Evolutionary conservation across 2,797 vertebrate species (phyloP).

Genomic region (Chloroceryle amazona): DNA sequence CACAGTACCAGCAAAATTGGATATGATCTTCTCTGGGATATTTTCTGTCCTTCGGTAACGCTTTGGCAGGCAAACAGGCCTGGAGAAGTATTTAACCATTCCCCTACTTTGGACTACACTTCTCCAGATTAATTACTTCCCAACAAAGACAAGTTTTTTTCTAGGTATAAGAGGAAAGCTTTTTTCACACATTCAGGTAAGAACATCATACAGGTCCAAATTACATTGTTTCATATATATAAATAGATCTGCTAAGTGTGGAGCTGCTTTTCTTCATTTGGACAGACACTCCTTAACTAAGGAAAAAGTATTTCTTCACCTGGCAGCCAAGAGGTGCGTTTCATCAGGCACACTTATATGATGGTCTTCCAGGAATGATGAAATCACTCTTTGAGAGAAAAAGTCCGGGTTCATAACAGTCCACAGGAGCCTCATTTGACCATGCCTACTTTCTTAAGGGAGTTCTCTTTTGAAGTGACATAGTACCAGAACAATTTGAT

Average conservation of each 20-base stretch:
- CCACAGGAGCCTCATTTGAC: neutral
- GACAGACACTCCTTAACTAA: neutral
- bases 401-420: neutral
- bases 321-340: neutral
- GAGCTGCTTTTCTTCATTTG: conserved; percentile 5
- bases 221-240: neutral
- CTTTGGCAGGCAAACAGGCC: neutral
- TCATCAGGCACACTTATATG: neutral
- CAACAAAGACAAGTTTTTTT: neutral
- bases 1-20: neutral
- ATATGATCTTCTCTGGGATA: neutral
- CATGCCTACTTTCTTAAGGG: neutral
- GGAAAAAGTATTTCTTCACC: neutral
- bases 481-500: neutral
- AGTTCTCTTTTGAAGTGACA: neutral
- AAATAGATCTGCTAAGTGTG: neutral
- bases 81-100: neutral
- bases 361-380: neutral
- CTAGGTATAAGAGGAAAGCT: neutral
- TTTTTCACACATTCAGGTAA: neutral
- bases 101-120: neutral
- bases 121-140: neutral
- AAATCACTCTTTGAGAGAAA: conserved; percentile 2
- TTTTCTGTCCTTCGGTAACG: neutral
- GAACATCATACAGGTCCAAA: neutral